Evolutionary conservation across 2,888 invertebrate species (phyloP).

Genomic region (Hydriomena furcata): DNA sequence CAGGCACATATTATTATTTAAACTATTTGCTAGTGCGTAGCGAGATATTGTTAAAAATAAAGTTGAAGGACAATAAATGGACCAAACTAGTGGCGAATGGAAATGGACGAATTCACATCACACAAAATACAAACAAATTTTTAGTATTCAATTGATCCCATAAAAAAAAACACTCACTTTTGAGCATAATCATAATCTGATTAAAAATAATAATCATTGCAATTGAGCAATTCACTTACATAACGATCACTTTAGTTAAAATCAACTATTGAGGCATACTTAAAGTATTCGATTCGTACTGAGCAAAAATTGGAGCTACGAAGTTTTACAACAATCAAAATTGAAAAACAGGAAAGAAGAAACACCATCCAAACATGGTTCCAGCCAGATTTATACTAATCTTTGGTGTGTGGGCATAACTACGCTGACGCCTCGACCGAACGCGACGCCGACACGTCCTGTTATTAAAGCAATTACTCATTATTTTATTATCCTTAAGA

Average conservation of each 20-base stretch:
- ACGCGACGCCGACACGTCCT: slow-evolving; percentile 38
- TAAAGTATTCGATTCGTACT: slow-evolving; percentile 56
- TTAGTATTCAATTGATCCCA: slow-evolving; percentile 61
- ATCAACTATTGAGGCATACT: slow-evolving; percentile 62
- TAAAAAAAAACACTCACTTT: slow-evolving; percentile 72
- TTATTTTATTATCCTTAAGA: slow-evolving; percentile 33
- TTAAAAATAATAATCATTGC: slow-evolving; percentile 63
- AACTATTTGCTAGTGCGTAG: slow-evolving; percentile 71
- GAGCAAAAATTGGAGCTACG: slow-evolving; percentile 57
- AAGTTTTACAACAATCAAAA: slow-evolving; percentile 48
- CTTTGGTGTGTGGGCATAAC: slow-evolving; percentile 80
- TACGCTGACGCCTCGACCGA: slow-evolving; percentile 56
- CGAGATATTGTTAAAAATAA: slow-evolving; percentile 43
- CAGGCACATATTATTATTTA: slow-evolving; percentile 74
- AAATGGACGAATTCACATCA: slow-evolving; percentile 67
- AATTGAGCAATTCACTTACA: slow-evolving; percentile 72
- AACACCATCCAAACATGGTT: slow-evolving; percentile 55
- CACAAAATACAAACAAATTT: slow-evolving; percentile 52
- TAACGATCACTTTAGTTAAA: slow-evolving; percentile 51
- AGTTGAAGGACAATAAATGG: slow-evolving; percentile 43
- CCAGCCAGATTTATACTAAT: slow-evolving; percentile 73
- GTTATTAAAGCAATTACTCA: slow-evolving; percentile 38
- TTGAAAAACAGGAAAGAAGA: slow-evolving; percentile 43
- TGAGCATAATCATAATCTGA: slow-evolving; percentile 74
- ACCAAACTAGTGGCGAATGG: slow-evolving; percentile 46